Evolutionary conservation across 1,140 invertebrate species (phyloP), one percentile per base, ranked within the genome.

Genomic region (Pseudomyrmex dendroicus): DNA sequence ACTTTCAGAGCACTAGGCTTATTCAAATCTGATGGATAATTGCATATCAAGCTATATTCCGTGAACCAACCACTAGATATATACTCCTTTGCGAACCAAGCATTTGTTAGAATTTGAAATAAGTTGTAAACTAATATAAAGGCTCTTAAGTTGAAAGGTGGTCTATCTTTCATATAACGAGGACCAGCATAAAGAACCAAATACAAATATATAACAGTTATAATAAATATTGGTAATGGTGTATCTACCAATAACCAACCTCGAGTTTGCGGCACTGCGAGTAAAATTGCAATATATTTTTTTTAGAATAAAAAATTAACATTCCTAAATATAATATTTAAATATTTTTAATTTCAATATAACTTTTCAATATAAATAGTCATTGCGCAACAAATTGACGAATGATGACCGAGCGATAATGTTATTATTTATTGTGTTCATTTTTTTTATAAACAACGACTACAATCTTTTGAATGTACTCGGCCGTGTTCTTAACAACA

Each of bases 101-200:
- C 85, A 90, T 95, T 95, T 46, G 93, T 85, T 22, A 95, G 12
- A 13, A 95, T 94, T 91, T 96, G 95, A 88, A 95, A 91, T 54
- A 95, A 88, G 89, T 96, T 96, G 88, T 97, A 97, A 62, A 93
- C 90, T 73, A 94, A 92, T 62, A 96, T 94, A 22, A 95, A 84
- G 61, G 84, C 90, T 89, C 95, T 95, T n/a, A 96, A 92, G n/a
- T 95, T 91, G 85, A 95, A 95, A 52, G 96, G 95, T 91, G 95
- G 92, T 70, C 95, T 88, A 77, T 95, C 92, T 88, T 95, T 94
- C 96, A 97, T 97, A 83, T 93, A 94, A 17, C 89, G 89, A 25
- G 95, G 95, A 8, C 95, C 96, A n/a, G 92, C 83, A 62, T 92
- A 91, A 83, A 94, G 92, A 8, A 95, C 93, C 62, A 95, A 90